phyloP scores from a whole-genome alignment of 2,797 vertebrate species.

The Melopsittacus undulatus region DNA sequence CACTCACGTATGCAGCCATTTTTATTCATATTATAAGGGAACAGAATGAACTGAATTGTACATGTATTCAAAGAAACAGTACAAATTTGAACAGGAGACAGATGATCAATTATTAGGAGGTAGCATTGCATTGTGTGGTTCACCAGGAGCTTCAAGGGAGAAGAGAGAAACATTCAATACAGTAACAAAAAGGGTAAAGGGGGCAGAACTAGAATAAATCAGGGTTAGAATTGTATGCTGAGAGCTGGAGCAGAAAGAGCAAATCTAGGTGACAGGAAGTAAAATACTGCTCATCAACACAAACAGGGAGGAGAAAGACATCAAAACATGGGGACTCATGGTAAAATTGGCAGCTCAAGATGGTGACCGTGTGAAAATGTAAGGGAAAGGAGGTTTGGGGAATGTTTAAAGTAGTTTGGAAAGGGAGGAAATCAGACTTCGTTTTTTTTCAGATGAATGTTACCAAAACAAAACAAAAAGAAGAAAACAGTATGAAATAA shows the following conservation, averaged over 20 bases:
- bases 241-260: constrained; percentile 41
- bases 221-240: not conserved
- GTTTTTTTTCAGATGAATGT: not conserved
- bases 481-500: not conserved
- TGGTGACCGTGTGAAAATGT: not conserved
- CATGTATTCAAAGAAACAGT: constrained; percentile 37
- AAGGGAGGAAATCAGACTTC: not conserved
- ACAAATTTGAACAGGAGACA: constrained; percentile 55
- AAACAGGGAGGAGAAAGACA: not conserved
- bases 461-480: not conserved
- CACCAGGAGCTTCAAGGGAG: constrained; percentile 32
- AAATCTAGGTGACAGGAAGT: constrained; percentile 16
- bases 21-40: constrained; percentile 17
- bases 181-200: not conserved
- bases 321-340: not conserved
- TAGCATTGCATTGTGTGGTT: constrained; percentile 40
- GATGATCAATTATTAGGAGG: constrained; percentile 60
- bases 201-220: not conserved
- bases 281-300: constrained; percentile 34
- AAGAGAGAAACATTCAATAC: constrained; percentile 20
- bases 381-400: not conserved
- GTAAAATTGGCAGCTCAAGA: not conserved
- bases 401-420: not conserved
- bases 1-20: not conserved
- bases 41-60: constrained; percentile 11